phyloP scores from a whole-genome alignment of 2,797 vertebrate species.

The Notoglanidium macrostoma region DNA sequence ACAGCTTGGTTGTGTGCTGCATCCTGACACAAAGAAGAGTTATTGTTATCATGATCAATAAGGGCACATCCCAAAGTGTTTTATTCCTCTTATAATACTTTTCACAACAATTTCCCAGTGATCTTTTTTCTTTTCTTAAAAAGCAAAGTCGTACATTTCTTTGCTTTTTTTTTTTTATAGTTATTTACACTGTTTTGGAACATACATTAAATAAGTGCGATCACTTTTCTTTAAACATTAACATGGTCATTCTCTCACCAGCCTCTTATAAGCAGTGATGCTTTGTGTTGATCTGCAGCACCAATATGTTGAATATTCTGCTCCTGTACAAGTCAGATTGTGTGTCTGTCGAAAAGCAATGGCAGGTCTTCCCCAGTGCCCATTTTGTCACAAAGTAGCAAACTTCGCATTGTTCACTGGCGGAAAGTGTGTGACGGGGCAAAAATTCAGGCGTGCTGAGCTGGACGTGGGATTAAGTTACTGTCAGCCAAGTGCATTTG shows the following conservation, averaged over 20 bases:
- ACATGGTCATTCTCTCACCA: not conserved
- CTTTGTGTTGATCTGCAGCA: not conserved
- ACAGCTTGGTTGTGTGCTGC: not conserved
- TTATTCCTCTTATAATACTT: not conserved
- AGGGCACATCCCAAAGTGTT: not conserved
- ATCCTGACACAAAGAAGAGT: not conserved
- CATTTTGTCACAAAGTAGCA: not conserved
- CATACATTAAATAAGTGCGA: not conserved
- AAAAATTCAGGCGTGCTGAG: slow-evolving; percentile 8
- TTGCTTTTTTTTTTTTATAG: too few relatives aligned
- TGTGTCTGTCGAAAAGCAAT: not conserved
- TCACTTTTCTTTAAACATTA: not conserved
- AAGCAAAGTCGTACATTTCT: not conserved
- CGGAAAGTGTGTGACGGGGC: not conserved
- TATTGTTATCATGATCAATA: not conserved
- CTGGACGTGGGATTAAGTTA: slow-evolving; percentile 15
- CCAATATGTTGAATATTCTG: not conserved
- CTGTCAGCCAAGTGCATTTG: slow-evolving; percentile 13
- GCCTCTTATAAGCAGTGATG: not conserved
- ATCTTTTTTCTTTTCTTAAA: not conserved
- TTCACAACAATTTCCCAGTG: not conserved
- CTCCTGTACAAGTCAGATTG: not conserved
- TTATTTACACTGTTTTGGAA: not conserved
- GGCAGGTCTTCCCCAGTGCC: not conserved
- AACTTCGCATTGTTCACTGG: not conserved